These are phyloP conservation scores for Anastrepha obliqua DNA, from an alignment of 1,140 invertebrate genomes.

Conservation along the genomic window DNA sequence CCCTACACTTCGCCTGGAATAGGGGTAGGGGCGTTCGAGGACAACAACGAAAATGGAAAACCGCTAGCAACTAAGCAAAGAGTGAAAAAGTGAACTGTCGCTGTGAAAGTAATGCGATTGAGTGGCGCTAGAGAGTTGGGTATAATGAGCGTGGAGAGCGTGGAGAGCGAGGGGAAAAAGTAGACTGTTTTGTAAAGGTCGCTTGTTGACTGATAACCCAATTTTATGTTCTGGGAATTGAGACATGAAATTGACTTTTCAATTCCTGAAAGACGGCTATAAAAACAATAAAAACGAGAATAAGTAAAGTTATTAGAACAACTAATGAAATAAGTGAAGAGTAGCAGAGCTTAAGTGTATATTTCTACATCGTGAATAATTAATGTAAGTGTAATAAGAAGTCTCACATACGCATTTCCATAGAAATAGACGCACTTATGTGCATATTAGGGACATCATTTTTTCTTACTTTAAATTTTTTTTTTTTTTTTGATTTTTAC, in stretches of 20 bases:
- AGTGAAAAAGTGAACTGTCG: background rate
- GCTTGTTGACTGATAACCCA: slow-evolving; percentile 34
- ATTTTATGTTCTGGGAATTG: slow-evolving; percentile 31
- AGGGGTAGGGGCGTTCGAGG: background rate
- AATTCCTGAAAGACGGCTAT: background rate
- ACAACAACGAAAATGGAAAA: background rate
- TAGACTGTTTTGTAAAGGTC: slow-evolving; percentile 6
- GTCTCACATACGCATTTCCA: no score
- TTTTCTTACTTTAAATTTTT: no score
- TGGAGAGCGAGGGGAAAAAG: background rate
- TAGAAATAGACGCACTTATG: no score
- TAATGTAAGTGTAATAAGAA: no score
- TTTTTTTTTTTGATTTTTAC: no score
- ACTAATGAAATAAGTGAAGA: background rate
- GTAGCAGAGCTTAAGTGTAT: background rate
- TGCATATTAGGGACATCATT: no score
- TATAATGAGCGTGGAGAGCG: background rate
- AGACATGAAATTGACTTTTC: slow-evolving; percentile 46
- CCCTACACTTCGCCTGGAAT: no score
- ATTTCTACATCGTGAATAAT: background rate
- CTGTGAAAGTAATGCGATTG: background rate
- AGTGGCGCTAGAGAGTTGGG: background rate
- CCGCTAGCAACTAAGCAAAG: slow-evolving; percentile 1
- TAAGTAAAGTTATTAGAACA: background rate
- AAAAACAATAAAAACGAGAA: background rate